These are phyloP conservation scores for Sepiola atlantica DNA, from an alignment of 2,888 invertebrate genomes.

Conservation along the genomic window DNA sequence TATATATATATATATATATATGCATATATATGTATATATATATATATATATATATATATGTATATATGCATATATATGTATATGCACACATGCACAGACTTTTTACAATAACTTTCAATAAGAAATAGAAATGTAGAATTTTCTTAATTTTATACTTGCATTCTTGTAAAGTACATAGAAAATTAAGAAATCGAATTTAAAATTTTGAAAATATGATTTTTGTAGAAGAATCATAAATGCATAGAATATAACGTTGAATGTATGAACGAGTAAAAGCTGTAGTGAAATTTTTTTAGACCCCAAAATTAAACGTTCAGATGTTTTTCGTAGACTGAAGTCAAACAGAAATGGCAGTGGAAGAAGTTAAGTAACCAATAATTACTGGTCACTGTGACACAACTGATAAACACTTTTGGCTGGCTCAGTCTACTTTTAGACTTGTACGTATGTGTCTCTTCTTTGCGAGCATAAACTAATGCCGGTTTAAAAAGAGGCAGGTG, in stretches of 20 bases:
- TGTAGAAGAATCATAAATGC: background rate
- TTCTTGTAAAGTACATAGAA: background rate
- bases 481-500: slow-evolving; percentile 1
- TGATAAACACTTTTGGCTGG: slow-evolving; percentile 1
- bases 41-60: slow-evolving; percentile 18
- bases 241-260: background rate
- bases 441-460: background rate
- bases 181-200: background rate
- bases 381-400: background rate
- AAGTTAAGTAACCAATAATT: slow-evolving; percentile 32
- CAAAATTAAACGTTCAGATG: background rate
- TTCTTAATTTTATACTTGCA: slow-evolving; percentile 32
- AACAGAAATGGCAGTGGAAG: background rate
- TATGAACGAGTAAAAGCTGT: background rate
- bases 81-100: background rate
- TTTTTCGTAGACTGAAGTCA: background rate
- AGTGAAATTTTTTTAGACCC: background rate
- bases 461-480: slow-evolving; percentile 32
- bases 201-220: slow-evolving; percentile 2
- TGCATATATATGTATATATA: background rate
- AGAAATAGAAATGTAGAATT: slow-evolving; percentile 19
- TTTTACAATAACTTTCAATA: background rate
- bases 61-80: slow-evolving; percentile 33
- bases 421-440: background rate
- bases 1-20: background rate